Conservation (phyloP, 2,113 vertebrate species). For the Excalfactoria chinensis region DNA sequence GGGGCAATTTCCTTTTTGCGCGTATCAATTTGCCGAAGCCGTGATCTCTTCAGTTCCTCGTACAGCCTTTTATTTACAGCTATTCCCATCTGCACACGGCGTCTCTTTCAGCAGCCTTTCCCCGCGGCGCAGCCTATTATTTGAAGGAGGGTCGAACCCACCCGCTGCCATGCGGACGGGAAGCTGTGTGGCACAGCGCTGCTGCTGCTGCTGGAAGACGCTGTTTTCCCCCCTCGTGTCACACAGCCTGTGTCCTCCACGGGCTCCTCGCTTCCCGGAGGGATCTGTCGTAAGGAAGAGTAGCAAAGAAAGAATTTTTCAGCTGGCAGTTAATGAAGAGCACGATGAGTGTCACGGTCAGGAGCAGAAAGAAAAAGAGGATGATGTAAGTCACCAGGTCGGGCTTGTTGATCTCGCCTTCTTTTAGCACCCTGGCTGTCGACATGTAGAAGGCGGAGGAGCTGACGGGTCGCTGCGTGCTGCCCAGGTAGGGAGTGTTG, state of each 20-base stretch:
- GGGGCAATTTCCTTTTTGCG: not conserved
- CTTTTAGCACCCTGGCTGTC: constrained; percentile 86
- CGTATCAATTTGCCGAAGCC: not conserved
- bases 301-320: constrained; percentile 95
- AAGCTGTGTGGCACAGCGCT: not conserved
- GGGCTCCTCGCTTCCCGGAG: constrained; percentile 92
- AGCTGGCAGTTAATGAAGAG: constrained; percentile 99
- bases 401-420: constrained; percentile 91
- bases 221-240: not conserved
- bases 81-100: not conserved
- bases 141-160: not conserved
- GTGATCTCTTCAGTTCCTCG: not conserved
- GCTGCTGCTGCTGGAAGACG: not conserved
- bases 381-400: constrained; percentile 94
- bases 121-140: not conserved
- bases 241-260: constrained; percentile 87
- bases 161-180: not conserved
- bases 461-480: constrained; percentile 90
- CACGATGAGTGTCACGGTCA: constrained; percentile 92
- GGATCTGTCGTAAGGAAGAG: constrained; percentile 96
- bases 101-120: not conserved
- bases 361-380: constrained; percentile 92
- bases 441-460: constrained; percentile 90
- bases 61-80: constrained; percentile 63
- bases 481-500: constrained; percentile 85